Evolutionary conservation across 2,797 vertebrate genomes (phyloP).

Genomic region (Sebastes hubbsi): DNA sequence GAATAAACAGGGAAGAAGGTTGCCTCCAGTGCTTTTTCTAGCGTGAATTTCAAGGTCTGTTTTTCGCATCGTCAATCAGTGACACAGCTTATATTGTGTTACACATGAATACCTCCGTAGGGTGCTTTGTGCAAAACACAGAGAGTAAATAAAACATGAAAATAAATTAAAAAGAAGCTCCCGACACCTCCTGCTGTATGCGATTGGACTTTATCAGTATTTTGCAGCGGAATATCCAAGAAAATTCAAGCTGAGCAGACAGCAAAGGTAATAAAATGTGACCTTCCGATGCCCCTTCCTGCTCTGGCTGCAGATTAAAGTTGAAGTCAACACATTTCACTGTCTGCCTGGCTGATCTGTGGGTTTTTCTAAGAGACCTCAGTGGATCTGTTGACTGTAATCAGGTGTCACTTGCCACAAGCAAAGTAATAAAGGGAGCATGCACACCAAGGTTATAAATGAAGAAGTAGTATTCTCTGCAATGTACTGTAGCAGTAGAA

Average conservation of each 20-base stretch:
- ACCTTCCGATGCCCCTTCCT: background rate
- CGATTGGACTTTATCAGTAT: background rate
- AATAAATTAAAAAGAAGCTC: background rate
- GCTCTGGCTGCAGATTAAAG: background rate
- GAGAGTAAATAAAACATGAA: background rate
- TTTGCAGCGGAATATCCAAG: background rate
- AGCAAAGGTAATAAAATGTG: conserved; percentile 8
- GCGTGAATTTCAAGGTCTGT: background rate
- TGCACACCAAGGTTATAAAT: background rate
- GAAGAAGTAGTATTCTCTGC: background rate
- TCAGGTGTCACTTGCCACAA: background rate
- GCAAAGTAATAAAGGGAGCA: background rate
- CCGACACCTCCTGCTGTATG: background rate
- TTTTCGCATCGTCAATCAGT: background rate
- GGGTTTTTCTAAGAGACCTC: background rate
- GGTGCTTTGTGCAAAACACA: background rate
- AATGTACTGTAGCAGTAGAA: background rate
- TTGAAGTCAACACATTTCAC: conserved; percentile 8
- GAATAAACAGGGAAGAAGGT: background rate
- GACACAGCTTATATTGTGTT: background rate
- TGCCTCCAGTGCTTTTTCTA: background rate
- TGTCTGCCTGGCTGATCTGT: background rate
- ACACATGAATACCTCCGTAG: too few relatives aligned
- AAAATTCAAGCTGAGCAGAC: background rate
- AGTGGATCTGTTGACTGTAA: background rate